Evolutionary conservation across 1,140 invertebrate species (phyloP), one percentile per base, ranked within the genome.

Genomic region (Lethrus apterus): DNA sequence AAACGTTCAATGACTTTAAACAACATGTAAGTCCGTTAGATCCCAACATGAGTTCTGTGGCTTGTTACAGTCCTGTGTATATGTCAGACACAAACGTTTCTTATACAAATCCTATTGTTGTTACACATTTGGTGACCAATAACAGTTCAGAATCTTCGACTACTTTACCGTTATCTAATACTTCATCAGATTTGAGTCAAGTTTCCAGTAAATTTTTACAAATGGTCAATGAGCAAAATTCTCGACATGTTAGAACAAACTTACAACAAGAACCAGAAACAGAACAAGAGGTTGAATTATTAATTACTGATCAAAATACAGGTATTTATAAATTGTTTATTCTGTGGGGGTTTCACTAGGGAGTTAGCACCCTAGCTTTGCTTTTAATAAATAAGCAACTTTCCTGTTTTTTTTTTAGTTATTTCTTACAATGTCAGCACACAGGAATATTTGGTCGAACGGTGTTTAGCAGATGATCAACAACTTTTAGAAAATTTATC

Each of bases 21-120:
- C 70, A 75, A 44, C 67, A 70, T 24, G 75, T 77, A 4, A 76
- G 72, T 54, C 72, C 74, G 3, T 60, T 76, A 47, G 75, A 78
- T 56, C 73, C 75, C 2, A 76, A 77, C 51, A 75, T 78, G 73
- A 72, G 73, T 54, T 76, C 74, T 8, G 65, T 72, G 7, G 73
- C 75, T 1, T 64, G 68, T 45, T 77, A 77, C 54, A 76, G 72
- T 13, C 73, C 74, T 1, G 71, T 74, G 17, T 73, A 71, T 24
- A 24, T 31, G 11, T 48, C 46, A 2, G 70, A 70, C 42, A 44
- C 68, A 14, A 59, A 67, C 9, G 63, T 66, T 21, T 67, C 74
- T 9, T 75, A 70, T 43, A 67, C 67, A 38, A 75, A 73, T 55
- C 70, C 73, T 5, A 68, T 75, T 11, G 70, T 76, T 34, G 70